These are phyloP conservation scores for Megalops cyprinoides DNA, from an alignment of 2,797 vertebrate genomes.

Conservation along the genomic window DNA sequence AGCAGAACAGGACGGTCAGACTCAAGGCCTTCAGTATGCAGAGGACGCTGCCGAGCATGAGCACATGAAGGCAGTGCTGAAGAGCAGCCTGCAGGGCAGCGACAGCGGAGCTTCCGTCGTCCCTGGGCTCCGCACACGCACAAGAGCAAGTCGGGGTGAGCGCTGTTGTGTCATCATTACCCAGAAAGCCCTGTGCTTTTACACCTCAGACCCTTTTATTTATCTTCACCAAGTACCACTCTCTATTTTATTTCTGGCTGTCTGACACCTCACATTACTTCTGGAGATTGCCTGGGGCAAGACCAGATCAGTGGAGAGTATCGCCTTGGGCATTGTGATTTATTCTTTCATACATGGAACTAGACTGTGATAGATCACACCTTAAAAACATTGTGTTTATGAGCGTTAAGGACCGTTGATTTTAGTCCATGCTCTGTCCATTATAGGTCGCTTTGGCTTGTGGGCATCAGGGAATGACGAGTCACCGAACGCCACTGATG, in stretches of 20 bases:
- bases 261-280: background rate
- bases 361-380: background rate
- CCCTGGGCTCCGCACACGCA: conserved; percentile 84
- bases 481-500: conserved; percentile 81
- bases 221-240: too few relatives aligned
- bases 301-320: background rate
- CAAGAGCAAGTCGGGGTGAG: conserved; percentile 82
- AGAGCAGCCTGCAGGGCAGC: conserved; percentile 67
- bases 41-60: conserved; percentile 90
- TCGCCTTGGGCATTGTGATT: background rate
- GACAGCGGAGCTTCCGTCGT: conserved; percentile 65
- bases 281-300: background rate
- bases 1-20: conserved; percentile 70
- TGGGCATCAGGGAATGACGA: conserved; percentile 84
- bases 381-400: background rate
- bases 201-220: too few relatives aligned
- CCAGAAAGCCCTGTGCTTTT: background rate
- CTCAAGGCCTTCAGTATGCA: conserved; percentile 80
- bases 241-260: background rate
- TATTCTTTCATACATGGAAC: background rate
- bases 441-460: conserved; percentile 77
- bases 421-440: background rate
- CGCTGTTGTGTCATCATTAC: conserved; percentile 23
- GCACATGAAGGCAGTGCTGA: conserved; percentile 95
- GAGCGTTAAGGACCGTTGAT: background rate